Evolutionary conservation across 2,113 vertebrate genomes (phyloP).

Genomic region (Otocyon megalotis): DNA sequence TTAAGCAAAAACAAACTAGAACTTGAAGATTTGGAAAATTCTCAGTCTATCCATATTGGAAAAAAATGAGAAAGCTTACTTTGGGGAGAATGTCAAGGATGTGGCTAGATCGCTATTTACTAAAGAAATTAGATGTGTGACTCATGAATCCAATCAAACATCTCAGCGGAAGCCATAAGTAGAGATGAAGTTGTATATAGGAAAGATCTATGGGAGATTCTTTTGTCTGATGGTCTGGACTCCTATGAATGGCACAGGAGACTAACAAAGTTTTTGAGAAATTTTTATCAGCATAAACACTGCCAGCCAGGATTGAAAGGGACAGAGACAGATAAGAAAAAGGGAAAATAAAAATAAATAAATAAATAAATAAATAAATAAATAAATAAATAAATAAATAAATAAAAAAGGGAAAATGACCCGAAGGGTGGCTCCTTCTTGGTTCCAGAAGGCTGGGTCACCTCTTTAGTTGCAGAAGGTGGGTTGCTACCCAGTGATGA

Average conservation of each 20-base stretch:
- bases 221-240: not conserved
- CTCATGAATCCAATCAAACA: conserved; percentile 7
- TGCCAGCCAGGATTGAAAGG: not conserved
- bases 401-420: not conserved
- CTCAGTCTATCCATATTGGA: not conserved
- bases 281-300: not conserved
- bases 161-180: not conserved
- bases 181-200: not conserved
- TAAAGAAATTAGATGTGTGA: not conserved
- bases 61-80: not conserved
- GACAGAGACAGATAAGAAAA: not conserved
- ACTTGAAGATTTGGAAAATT: not conserved
- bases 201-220: not conserved
- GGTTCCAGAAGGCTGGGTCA: not conserved
- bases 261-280: not conserved
- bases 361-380: too few species aligned
- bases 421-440: not conserved
- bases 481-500: not conserved
- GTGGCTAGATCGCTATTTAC: not conserved
- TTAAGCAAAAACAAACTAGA: not conserved
- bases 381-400: too few species aligned
- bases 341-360: too few species aligned
- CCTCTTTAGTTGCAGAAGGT: not conserved
- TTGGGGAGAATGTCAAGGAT: not conserved
- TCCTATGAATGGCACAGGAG: not conserved